A percentile compares a stretch with the other conserved stretches of the same genome.
These are phyloP conservation scores for Penaeus monodon DNA, from an alignment of 2,888 invertebrate genomes.

Conservation along the genomic window DNA sequence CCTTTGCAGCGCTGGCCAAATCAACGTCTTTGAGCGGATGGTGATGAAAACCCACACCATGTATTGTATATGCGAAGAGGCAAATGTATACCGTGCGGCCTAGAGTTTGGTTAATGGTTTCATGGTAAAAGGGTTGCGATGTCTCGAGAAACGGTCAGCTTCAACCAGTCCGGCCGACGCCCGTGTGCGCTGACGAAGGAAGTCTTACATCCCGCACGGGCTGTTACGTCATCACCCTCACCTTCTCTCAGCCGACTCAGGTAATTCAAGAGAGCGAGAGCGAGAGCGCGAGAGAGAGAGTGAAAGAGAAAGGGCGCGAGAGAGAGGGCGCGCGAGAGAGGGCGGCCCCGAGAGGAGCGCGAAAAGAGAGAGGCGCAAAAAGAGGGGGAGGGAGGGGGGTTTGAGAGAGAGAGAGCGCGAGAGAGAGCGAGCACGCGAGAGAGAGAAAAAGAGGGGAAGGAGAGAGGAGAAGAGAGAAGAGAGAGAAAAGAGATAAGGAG, in stretches of 20 bases:
- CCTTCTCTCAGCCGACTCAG: conserved; percentile 62
- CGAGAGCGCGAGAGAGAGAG: background rate
- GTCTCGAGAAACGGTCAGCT: conserved; percentile 60
- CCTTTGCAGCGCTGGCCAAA: too few relatives aligned
- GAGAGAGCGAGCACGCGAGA: background rate
- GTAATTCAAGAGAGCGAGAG: conserved; percentile 3
- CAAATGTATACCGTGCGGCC: too few relatives aligned
- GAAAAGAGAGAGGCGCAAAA: too few relatives aligned
- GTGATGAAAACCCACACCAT: too few relatives aligned
- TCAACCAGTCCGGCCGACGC: conserved; percentile 53
- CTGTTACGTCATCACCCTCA: conserved; percentile 58
- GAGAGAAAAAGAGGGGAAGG: too few relatives aligned
- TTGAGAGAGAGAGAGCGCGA: background rate
- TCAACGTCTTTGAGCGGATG: too few relatives aligned
- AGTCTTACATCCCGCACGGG: conserved; percentile 52
- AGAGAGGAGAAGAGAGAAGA: too few relatives aligned
- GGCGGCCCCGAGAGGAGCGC: background rate
- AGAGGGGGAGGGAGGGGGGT: too few relatives aligned
- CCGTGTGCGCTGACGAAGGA: conserved; percentile 59
- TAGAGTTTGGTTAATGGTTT: too few relatives aligned
- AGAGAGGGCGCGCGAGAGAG: background rate
- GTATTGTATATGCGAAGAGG: too few relatives aligned
- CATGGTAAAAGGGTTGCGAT: conserved; percentile 5
- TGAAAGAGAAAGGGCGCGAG: background rate
- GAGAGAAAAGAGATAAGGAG: too few relatives aligned